phyloP scores from a whole-genome alignment of 2,113 vertebrate genomes.

The Cettia cetti region DNA sequence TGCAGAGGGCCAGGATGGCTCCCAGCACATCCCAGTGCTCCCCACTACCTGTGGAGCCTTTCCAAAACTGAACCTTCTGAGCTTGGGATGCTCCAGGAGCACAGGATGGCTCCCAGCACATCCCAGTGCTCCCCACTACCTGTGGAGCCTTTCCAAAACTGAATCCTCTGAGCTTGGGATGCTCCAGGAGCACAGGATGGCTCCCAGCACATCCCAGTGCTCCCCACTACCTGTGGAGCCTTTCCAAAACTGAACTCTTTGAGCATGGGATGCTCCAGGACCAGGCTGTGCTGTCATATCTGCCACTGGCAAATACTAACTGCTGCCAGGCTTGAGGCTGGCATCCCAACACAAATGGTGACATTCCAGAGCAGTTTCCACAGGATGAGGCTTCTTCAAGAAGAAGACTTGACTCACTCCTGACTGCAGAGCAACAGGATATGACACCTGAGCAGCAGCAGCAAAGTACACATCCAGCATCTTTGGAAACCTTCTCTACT shows the following conservation, averaged over 20 bases:
- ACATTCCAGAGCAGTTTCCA: neutral
- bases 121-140: accelerated
- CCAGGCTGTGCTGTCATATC: neutral
- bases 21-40: neutral
- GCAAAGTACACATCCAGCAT: neutral
- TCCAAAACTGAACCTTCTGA: neutral
- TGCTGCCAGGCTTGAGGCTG: neutral
- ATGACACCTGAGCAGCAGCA: neutral
- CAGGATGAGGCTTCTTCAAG: neutral
- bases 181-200: neutral
- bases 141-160: neutral
- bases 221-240: too few species aligned
- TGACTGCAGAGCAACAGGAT: neutral
- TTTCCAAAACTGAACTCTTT: neutral
- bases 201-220: neutral
- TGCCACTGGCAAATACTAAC: neutral
- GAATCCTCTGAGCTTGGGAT: neutral
- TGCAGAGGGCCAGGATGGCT: neutral
- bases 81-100: neutral
- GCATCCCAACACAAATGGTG: neutral
- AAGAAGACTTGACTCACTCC: neutral
- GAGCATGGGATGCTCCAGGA: neutral
- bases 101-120: neutral
- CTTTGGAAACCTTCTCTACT: neutral
- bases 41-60: accelerated